Base-by-base conservation (phyloP, 2,797 vertebrate genomes). In the Anomalospiza imberbis region DNA sequence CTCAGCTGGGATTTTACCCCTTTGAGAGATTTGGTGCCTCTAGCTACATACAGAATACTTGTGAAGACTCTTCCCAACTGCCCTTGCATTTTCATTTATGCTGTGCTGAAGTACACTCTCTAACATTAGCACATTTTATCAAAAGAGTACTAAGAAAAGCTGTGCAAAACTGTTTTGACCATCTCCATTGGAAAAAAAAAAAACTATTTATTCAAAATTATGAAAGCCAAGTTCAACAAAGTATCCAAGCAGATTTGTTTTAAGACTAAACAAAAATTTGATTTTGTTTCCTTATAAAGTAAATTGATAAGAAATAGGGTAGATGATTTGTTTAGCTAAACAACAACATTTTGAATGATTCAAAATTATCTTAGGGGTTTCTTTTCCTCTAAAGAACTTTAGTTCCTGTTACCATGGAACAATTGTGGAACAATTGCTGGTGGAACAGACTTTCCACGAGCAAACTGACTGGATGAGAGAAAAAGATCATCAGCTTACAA, bases 1-100 rank as follows among this genome's bases (percentile, higher is more conserved):
- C 86, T 88, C 71, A 67, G 78, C 60, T 89, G 71, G 63, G 85
- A 70, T 82, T 96, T 91, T 38, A 60, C 66, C 62, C 62, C 47
- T 85, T 53, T 51, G 79, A 88, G 88, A 88, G 48, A 60, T 48
- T 62, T 70, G 51, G 24, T 79, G 19, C 53, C 51, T 75, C 18
- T 60, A 42, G 61, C 36, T 72, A 2, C 3, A 0, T 55, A 34
- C 32, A 53, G 48, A 42, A 62, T 36, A 62, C 16, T 58, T 54
- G 38, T 34, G 38, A 70, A 82, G 67, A 29, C 11, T 63, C 11
- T 63, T 70, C 63, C 36, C 67, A 88, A 51, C 74, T 87, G 44
- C 60, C 57, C 57, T 62, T 74, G 28, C 53, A 22, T 25, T 70
- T 86, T 71, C 2, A 0, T 40, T 21, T 51, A 0, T 66, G 53